Conservation (phyloP, 2,113 vertebrate species). For the Eulemur macaco region DNA sequence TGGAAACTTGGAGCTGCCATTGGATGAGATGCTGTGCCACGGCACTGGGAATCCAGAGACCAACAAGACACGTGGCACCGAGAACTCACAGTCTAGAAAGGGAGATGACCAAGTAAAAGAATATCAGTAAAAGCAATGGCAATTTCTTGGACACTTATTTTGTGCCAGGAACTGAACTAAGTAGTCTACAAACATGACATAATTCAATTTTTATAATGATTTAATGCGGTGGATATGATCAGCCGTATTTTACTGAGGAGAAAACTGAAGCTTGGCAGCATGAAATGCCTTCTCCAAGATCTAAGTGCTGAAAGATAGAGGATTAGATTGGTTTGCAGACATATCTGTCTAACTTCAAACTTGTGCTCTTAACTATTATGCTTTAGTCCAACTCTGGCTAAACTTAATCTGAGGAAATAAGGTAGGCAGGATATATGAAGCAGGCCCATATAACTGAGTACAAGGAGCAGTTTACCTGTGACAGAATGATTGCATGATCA, state of each 20-base stretch:
- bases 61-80: not conserved
- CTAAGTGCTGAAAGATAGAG: not conserved
- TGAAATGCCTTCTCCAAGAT: not conserved
- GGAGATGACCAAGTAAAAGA: not conserved
- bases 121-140: not conserved
- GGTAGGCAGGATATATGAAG: not conserved
- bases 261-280: not conserved
- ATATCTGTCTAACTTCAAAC: not conserved
- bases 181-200: not conserved
- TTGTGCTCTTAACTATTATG: not conserved
- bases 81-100: not conserved
- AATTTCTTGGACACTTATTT: not conserved
- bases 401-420: not conserved
- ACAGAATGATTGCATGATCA: constrained; percentile 36
- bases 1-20: not conserved
- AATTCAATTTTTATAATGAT: not conserved
- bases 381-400: not conserved
- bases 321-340: not conserved
- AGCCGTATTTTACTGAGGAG: not conserved
- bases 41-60: fast-evolving
- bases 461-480: not conserved
- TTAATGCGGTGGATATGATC: not conserved
- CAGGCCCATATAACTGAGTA: not conserved
- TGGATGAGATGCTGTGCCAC: not conserved
- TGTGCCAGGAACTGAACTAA: not conserved